Conservation (phyloP, 2,888 invertebrate species). For the Mechanitis messenoides region DNA sequence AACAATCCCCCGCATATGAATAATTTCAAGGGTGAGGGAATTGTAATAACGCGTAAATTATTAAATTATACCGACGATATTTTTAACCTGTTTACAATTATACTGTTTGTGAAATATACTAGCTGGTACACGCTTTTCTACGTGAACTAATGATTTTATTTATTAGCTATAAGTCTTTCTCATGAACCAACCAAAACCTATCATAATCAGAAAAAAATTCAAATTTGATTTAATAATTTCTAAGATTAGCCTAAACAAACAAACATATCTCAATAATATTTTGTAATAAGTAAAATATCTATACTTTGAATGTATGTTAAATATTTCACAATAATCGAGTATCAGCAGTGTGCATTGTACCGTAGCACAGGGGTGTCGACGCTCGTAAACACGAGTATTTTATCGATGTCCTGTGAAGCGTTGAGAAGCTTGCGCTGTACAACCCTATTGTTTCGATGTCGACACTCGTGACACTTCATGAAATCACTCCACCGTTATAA, state of each 20-base stretch:
- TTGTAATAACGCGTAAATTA: slow-evolving; percentile 69
- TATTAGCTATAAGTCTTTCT: too few relatives aligned
- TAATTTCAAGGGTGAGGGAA: slow-evolving; percentile 57
- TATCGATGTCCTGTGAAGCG: slow-evolving; percentile 56
- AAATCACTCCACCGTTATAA: slow-evolving; percentile 61
- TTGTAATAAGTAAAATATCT: not conserved
- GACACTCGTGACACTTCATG: slow-evolving; percentile 64
- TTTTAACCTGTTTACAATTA: slow-evolving; percentile 6
- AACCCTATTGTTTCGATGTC: slow-evolving; percentile 62
- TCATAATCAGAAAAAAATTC: too few relatives aligned
- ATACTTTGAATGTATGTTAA: slow-evolving; percentile 34
- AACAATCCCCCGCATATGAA: slow-evolving; percentile 67
- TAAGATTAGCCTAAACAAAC: too few relatives aligned
- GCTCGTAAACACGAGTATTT: slow-evolving; percentile 68
- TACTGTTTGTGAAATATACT: too few relatives aligned
- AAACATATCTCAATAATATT: too few relatives aligned
- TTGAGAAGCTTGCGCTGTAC: slow-evolving; percentile 39
- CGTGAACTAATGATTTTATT: too few relatives aligned
- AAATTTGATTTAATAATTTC: too few relatives aligned
- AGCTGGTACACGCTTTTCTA: too few relatives aligned
- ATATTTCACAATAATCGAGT: slow-evolving; percentile 64
- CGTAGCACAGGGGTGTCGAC: slow-evolving; percentile 52
- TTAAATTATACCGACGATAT: slow-evolving; percentile 59
- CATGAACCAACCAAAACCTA: too few relatives aligned
- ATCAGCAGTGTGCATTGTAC: slow-evolving; percentile 43